Percentiles rank a stretch among this genome's conserved stretches.
Evolutionary conservation across 1,140 invertebrate species (phyloP).

Genomic region (Drosophila nikananu): DNA sequence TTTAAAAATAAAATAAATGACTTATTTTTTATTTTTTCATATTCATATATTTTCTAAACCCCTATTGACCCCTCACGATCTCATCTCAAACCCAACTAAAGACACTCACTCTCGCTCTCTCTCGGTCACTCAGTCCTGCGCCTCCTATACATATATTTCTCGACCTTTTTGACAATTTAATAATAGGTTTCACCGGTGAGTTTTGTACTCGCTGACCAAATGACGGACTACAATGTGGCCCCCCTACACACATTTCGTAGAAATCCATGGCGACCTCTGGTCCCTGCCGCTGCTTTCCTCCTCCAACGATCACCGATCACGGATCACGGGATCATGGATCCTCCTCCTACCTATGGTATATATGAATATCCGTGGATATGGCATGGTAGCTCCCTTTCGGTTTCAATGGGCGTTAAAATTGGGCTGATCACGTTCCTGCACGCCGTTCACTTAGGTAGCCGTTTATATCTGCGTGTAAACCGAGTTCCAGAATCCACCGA

Average conservation of each 20-base stretch:
- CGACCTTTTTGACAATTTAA: conserved; percentile 85
- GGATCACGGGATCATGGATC: conserved; percentile 13
- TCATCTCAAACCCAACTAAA: conserved; percentile 10
- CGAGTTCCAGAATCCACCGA: conserved; percentile 46
- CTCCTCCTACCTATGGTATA: conserved; percentile 6
- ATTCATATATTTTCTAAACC: neutral
- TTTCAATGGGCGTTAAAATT: conserved; percentile 84
- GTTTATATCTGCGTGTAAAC: conserved; percentile 79
- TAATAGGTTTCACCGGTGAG: conserved; percentile 71
- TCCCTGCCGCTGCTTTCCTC: conserved; percentile 3
- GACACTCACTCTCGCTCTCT: conserved; percentile 10
- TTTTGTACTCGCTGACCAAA: conserved; percentile 69
- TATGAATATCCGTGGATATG: conserved; percentile 1
- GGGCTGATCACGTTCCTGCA: conserved; percentile 84
- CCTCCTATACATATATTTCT: conserved; percentile 63
- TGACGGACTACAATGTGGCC: conserved; percentile 70
- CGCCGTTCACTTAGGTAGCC: conserved; percentile 81
- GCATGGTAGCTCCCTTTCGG: conserved; percentile 50
- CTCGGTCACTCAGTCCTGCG: conserved; percentile 12
- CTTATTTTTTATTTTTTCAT: neutral
- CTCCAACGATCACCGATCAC: neutral
- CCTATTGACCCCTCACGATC: conserved; percentile 31
- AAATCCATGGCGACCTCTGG: conserved; percentile 52
- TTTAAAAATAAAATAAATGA: neutral
- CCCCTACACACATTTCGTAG: conserved; percentile 81